Evolutionary conservation across 2,797 vertebrate genomes (phyloP).

Genomic region (Perdix hodgsoniae): DNA sequence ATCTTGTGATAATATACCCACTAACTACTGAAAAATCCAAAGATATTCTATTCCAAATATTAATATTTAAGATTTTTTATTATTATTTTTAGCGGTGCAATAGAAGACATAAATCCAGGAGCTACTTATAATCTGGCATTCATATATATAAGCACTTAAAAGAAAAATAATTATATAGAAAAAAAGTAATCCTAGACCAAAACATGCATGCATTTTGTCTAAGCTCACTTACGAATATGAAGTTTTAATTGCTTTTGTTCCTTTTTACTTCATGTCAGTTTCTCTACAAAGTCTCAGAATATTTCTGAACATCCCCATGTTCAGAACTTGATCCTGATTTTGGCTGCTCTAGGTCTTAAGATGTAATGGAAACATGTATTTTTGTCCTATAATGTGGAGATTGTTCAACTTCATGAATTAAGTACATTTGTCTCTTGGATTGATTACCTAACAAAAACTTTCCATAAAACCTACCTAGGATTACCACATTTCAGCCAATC

Average conservation of each 20-base stretch:
- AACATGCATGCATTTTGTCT: neutral
- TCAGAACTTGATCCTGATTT: neutral
- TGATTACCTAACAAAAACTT: constrained; percentile 36
- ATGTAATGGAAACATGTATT: constrained; percentile 13
- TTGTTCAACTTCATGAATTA: neutral
- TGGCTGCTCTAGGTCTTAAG: neutral
- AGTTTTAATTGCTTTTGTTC: neutral
- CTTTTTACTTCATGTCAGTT: neutral
- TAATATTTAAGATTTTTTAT: neutral
- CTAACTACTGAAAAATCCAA: neutral
- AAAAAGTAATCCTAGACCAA: neutral
- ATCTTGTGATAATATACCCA: neutral
- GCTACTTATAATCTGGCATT: neutral
- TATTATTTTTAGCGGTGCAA: neutral
- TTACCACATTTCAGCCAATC: constrained; percentile 51
- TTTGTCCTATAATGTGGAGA: neutral
- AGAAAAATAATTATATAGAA: neutral
- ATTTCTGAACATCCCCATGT: neutral
- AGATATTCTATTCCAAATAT: neutral
- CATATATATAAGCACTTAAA: neutral
- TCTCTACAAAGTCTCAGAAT: neutral
- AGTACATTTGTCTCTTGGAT: constrained; percentile 11
- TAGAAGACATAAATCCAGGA: neutral
- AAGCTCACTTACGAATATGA: neutral
- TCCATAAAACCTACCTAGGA: constrained; percentile 19